Base-by-base conservation (phyloP, 2,797 vertebrate genomes). In the Molothrus aeneus region DNA sequence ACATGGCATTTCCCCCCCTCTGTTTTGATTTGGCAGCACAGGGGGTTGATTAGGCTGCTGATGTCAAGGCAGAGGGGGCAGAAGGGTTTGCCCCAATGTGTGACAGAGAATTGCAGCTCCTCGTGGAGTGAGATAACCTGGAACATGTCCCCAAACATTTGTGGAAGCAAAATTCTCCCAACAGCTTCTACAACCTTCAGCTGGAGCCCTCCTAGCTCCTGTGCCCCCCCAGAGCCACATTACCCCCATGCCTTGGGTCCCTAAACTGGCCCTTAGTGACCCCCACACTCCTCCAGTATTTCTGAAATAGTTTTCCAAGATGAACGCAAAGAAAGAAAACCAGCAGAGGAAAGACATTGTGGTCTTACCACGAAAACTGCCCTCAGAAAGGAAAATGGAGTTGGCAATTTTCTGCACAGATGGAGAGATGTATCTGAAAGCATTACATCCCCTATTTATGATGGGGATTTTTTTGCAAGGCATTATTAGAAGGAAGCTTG, bases 401-500 rank as follows among this genome's bases (percentile, higher is more conserved):
- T 29, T 84, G n/a, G 31, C 36, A 65, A 9, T 60, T 81, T 73
- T 70, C 48, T 29, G 51, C 70, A 80, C 31, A 88, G 90, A 70
- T 79, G 70, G 89, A 91, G 51, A 72, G 51, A 56, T 89, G 36
- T 53, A 95, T 87, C 77, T 3, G 4, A 92, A 77, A 72, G 79
- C 86, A 73, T 91, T 86, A 94, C 90, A 88, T 63, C 64, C 69
- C 66, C 77, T 79, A 60, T 56, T 92, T 88, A 80, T 54, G 57
- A 64, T 70, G 82, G 51, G 54, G 88, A 89, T 48, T 79, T 94
- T 92, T 91, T 91, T 90, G 70, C 40, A 90, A 93, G 66, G 61
- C 89, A 96, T 53, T 92, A 95, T 90, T 91, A 86, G 73, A 90
- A 95, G 51, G 70, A 93, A 93, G 90, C 71, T 79, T 88, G 90